These are phyloP conservation scores for Cylas formicarius DNA, from an alignment of 1,140 invertebrate genomes.

Conservation along the genomic window DNA sequence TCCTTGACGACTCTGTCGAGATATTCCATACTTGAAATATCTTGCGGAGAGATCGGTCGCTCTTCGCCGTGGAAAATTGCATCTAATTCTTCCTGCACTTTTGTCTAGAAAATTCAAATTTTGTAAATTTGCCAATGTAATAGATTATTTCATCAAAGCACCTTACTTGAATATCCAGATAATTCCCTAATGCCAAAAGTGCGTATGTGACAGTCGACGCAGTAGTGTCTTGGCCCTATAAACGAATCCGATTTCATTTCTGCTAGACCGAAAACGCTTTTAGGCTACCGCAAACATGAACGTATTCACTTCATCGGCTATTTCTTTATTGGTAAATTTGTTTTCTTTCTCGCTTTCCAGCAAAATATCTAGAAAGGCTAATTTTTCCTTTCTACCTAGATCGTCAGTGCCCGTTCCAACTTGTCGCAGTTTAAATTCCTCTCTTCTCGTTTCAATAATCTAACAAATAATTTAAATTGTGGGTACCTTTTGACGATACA, in stretches of 20 bases:
- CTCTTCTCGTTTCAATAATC: conserved; percentile 16
- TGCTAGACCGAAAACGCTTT: conserved; percentile 13
- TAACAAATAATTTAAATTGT: conserved; percentile 20
- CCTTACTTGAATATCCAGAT: conserved; percentile 53
- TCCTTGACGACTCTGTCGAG: conserved; percentile 68
- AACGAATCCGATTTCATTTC: conserved; percentile 22
- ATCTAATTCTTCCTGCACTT: conserved; percentile 59
- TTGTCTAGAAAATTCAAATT: conserved; percentile 13
- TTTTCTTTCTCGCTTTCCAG: conserved; percentile 46
- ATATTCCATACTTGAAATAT: conserved; percentile 61
- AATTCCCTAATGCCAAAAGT: conserved; percentile 50
- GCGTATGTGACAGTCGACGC: conserved; percentile 50
- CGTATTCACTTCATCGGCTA: conserved; percentile 77
- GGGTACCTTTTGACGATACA: conserved; percentile 56
- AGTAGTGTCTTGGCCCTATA: conserved; percentile 69
- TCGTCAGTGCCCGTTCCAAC: conserved; percentile 5
- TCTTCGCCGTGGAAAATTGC: conserved; percentile 51
- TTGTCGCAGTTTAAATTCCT: not conserved
- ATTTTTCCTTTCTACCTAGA: conserved; percentile 46
- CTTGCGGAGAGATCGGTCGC: conserved; percentile 51
- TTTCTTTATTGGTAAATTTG: conserved; percentile 54
- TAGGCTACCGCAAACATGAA: conserved; percentile 66
- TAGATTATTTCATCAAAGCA: too few species aligned
- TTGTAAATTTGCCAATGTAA: not conserved
- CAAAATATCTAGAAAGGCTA: conserved; percentile 69